Percentiles rank a stretch among this genome's conserved stretches.
Conservation (phyloP, 2,888 invertebrate species). For the Macaria notata region DNA sequence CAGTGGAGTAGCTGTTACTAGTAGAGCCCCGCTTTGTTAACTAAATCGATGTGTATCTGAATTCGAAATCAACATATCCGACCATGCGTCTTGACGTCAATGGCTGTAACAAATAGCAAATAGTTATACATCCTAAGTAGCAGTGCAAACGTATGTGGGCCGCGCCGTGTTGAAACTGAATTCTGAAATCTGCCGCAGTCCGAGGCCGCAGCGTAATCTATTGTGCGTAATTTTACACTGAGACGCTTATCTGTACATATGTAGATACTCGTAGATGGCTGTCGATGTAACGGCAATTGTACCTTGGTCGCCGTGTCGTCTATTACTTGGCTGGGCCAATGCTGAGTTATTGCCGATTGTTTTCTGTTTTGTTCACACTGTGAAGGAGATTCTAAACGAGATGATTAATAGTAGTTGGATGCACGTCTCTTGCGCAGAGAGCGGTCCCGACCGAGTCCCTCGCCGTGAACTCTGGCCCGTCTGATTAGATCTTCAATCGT, state of each 20-base stretch:
- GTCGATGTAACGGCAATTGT: too few species aligned
- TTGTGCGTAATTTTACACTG: background rate
- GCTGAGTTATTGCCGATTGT: too few species aligned
- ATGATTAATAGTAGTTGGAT: slow-evolving; percentile 8
- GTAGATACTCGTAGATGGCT: too few species aligned
- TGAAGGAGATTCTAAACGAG: slow-evolving; percentile 10
- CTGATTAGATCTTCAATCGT: slow-evolving; percentile 17
- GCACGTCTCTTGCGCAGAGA: too few species aligned
- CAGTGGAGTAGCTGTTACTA: slow-evolving; percentile 35
- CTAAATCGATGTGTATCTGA: slow-evolving; percentile 55
- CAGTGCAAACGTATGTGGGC: slow-evolving; percentile 5
- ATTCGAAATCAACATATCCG: slow-evolving; percentile 51
- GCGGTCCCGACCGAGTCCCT: too few species aligned
- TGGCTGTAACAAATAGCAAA: slow-evolving; percentile 12
- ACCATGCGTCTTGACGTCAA: slow-evolving; percentile 46
- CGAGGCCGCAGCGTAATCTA: background rate
- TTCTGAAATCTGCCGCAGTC: background rate
- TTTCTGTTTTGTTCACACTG: background rate
- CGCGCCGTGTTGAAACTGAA: background rate
- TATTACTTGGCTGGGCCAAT: too few species aligned
- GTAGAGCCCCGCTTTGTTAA: slow-evolving; percentile 36
- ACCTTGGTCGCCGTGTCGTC: too few species aligned
- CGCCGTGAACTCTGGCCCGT: slow-evolving; percentile 23
- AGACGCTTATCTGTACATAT: too few species aligned
- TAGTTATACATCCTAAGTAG: slow-evolving; percentile 6